Evolutionary conservation across 2,797 vertebrate genomes (phyloP).

Genomic region (Sparus aurata): DNA sequence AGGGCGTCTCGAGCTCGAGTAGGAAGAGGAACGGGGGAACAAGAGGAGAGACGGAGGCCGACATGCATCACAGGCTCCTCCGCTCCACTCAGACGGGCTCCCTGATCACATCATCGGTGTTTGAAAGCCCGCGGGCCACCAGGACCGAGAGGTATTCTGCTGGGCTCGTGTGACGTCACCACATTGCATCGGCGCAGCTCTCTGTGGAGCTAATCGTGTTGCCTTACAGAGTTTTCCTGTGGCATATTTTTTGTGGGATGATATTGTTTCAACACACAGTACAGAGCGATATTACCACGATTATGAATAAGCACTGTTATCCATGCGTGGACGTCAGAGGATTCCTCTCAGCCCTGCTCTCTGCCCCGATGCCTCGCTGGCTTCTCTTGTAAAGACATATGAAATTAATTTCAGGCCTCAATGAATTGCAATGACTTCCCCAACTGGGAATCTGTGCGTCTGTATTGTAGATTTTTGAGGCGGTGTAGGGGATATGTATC

Average conservation of each 20-base stretch:
- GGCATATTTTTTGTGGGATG: not conserved
- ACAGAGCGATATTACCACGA: not conserved
- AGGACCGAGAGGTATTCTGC: not conserved
- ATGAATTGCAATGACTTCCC: constrained; percentile 71
- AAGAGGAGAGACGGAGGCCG: too few relatives aligned
- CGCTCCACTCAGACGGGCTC: too few relatives aligned
- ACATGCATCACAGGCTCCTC: too few relatives aligned
- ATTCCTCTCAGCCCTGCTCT: constrained; percentile 31
- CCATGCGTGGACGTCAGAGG: constrained; percentile 33
- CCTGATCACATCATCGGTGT: too few relatives aligned
- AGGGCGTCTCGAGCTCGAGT: too few relatives aligned
- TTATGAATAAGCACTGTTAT: constrained; percentile 34
- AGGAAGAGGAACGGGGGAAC: too few relatives aligned
- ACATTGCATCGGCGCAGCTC: not conserved
- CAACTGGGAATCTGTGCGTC: constrained; percentile 53
- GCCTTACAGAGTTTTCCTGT: not conserved
- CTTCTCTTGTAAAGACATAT: constrained; percentile 63
- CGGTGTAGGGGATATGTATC: constrained; percentile 46
- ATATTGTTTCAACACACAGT: constrained; percentile 15
- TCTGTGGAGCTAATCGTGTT: not conserved
- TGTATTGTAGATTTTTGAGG: constrained; percentile 45
- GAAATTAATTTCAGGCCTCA: constrained; percentile 82
- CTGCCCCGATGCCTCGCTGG: constrained; percentile 21
- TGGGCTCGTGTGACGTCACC: not conserved
- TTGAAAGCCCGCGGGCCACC: not conserved